A percentile compares a stretch with the other conserved stretches of the same genome.
Evolutionary conservation across 1,140 invertebrate genomes (phyloP).

Genomic region (Solen grandis): DNA sequence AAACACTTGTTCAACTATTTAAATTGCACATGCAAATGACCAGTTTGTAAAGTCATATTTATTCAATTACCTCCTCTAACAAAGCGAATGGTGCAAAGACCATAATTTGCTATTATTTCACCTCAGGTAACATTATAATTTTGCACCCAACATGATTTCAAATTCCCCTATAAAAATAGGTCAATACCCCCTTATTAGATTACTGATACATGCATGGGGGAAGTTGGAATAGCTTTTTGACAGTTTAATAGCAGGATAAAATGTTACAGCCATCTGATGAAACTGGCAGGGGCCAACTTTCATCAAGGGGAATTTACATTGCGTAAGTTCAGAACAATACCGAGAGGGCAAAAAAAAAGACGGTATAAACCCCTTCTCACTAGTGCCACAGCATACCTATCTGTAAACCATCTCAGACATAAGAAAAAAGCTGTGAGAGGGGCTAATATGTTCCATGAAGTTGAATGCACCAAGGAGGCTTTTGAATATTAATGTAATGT

Average conservation of each 20-base stretch:
- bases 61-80: not conserved
- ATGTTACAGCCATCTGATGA: constrained; percentile 13
- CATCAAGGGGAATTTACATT: too few relatives aligned
- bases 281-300: constrained; percentile 24
- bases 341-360: too few relatives aligned
- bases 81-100: not conserved
- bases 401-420: too few relatives aligned
- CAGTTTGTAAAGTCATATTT: not conserved
- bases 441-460: too few relatives aligned
- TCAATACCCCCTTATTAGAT: constrained; percentile 32
- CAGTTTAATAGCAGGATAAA: constrained; percentile 53
- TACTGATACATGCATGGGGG: constrained; percentile 25
- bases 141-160: constrained; percentile 8
- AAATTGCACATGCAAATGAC: not conserved
- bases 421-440: too few relatives aligned
- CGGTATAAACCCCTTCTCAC: too few relatives aligned
- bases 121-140: constrained; percentile 25
- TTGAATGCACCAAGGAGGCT: constrained; percentile 14
- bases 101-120: not conserved
- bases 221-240: constrained; percentile 43
- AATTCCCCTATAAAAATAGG: constrained; percentile 31
- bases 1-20: not conserved
- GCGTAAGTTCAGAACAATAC: too few relatives aligned
- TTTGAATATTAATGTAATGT: constrained; percentile 49
- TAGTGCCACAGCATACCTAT: too few relatives aligned